Percentiles rank a stretch among this genome's conserved stretches.
These are phyloP conservation scores for Brotula barbata DNA, from an alignment of 2,797 vertebrate genomes.

Conservation along the genomic window DNA sequence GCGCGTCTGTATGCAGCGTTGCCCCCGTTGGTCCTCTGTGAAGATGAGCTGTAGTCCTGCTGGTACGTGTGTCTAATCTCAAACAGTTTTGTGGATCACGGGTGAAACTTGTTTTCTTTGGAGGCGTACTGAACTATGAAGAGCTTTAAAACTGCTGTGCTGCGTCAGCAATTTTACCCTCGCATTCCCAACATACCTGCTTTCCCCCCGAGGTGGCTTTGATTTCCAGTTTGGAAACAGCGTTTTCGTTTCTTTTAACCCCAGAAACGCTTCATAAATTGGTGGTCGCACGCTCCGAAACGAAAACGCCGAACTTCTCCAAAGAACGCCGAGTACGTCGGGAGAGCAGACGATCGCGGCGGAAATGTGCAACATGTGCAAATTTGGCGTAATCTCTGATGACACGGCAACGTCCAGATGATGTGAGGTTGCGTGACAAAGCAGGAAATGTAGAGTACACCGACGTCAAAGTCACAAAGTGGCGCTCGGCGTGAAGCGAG, in stretches of 20 bases:
- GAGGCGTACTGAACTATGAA: conserved; percentile 27
- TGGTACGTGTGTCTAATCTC: not conserved
- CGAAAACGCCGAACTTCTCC: too few species aligned
- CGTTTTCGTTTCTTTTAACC: conserved; percentile 35
- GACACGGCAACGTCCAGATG: conserved; percentile 7
- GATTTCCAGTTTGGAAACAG: conserved; percentile 53
- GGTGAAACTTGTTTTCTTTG: conserved; percentile 25
- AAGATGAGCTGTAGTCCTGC: not conserved
- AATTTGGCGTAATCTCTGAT: not conserved
- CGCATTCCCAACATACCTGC: conserved; percentile 50
- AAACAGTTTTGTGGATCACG: conserved; percentile 16
- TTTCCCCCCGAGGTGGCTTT: conserved; percentile 25
- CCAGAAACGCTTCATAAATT: too few species aligned
- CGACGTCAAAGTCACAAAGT: conserved; percentile 22
- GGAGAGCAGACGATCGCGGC: too few species aligned
- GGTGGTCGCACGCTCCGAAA: too few species aligned
- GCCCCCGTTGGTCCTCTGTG: too few species aligned
- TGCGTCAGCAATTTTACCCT: conserved; percentile 47
- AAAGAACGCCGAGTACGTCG: too few species aligned
- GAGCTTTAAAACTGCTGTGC: conserved; percentile 36
- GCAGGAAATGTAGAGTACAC: conserved; percentile 18
- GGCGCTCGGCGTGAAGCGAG: conserved; percentile 17
- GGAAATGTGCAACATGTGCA: too few species aligned
- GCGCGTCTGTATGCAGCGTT: too few species aligned
- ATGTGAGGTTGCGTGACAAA: conserved; percentile 23